Evolutionary conservation across 2,113 vertebrate species (phyloP).

Genomic region (Struthio camelus): DNA sequence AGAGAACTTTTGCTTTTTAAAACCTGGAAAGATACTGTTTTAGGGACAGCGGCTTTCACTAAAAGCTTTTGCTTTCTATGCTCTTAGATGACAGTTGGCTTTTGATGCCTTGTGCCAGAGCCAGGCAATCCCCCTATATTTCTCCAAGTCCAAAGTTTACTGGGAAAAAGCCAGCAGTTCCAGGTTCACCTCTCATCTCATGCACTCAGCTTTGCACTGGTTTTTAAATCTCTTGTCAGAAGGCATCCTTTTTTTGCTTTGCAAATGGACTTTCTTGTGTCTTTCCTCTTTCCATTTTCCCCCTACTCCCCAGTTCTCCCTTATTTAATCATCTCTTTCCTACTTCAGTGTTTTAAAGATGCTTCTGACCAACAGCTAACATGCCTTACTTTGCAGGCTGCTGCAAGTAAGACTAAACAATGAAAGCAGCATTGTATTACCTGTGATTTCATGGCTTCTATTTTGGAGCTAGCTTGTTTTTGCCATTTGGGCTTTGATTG

Average conservation of each 20-base stretch:
- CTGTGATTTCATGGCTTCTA: neutral
- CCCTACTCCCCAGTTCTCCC: neutral
- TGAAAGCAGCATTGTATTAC: neutral
- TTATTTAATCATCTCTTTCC: neutral
- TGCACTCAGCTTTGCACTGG: neutral
- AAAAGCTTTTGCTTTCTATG: neutral
- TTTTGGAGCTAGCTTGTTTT: neutral
- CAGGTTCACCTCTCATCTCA: neutral
- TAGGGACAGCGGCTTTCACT: neutral
- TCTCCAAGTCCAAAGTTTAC: neutral
- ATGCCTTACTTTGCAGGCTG: neutral
- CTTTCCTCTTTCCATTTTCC: neutral
- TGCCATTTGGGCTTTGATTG: neutral
- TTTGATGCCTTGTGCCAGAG: neutral
- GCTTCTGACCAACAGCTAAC: neutral
- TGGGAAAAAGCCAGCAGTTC: neutral
- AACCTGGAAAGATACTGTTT: neutral
- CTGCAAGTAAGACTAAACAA: neutral
- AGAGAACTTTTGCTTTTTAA: neutral
- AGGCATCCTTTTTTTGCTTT: neutral
- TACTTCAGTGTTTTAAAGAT: neutral
- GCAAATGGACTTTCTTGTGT: neutral
- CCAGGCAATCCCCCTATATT: neutral
- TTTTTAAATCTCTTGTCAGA: neutral
- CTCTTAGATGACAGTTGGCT: neutral